Conservation (phyloP, 2,797 vertebrate species). For the Karalla daura region DNA sequence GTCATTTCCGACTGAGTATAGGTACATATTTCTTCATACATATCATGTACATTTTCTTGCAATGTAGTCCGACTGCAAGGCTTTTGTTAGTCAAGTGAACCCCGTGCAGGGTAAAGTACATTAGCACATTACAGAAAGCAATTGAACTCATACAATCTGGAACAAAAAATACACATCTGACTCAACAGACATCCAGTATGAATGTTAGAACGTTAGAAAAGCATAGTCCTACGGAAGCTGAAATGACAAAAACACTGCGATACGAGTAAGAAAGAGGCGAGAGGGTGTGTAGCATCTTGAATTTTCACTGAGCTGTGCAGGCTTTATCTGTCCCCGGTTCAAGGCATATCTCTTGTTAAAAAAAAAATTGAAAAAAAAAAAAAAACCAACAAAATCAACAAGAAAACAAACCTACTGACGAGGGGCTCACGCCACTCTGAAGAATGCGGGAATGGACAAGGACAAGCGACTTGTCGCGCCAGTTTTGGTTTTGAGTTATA, state of each 20-base stretch:
- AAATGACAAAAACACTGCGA: slow-evolving; percentile 31
- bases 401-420: slow-evolving; percentile 18
- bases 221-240: slow-evolving; percentile 43
- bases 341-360: slow-evolving; percentile 74
- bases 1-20: slow-evolving; percentile 48
- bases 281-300: slow-evolving; percentile 32
- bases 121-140: slow-evolving; percentile 44
- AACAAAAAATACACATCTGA: slow-evolving; percentile 8
- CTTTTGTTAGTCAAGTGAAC: slow-evolving; percentile 46
- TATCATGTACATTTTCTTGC: slow-evolving; percentile 52
- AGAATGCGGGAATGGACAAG: slow-evolving; percentile 30
- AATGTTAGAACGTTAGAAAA: slow-evolving; percentile 64
- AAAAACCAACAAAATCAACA: not conserved
- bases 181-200: slow-evolving; percentile 37
- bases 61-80: slow-evolving; percentile 46
- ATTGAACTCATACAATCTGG: slow-evolving; percentile 33
- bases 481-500: slow-evolving; percentile 69
- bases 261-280: slow-evolving; percentile 39
- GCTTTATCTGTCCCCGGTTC: slow-evolving; percentile 48
- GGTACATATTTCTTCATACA: slow-evolving; percentile 57
- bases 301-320: slow-evolving; percentile 47
- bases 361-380: no score
- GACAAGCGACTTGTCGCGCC: slow-evolving; percentile 30
- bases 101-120: slow-evolving; percentile 34
- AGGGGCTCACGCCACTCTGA: slow-evolving; percentile 25